Conservation (phyloP, 2,797 vertebrate species). For the Morelia viridis region DNA sequence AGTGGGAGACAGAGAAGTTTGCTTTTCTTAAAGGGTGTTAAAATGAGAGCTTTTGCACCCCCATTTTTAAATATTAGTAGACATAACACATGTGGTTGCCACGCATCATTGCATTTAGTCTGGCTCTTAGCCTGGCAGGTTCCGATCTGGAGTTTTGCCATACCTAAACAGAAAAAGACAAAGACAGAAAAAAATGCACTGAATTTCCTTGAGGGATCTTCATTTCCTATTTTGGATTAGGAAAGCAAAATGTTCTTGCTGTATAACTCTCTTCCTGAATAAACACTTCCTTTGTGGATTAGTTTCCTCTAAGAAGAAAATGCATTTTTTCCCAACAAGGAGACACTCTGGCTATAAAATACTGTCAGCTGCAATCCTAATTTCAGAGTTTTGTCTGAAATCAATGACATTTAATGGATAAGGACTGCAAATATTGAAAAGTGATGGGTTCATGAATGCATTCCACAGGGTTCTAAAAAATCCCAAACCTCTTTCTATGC, state of each 20-base stretch:
- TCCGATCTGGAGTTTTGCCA: slow-evolving; percentile 6
- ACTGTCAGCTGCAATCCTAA: neutral
- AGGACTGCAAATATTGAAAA: neutral
- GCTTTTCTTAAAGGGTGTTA: neutral
- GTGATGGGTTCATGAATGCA: neutral
- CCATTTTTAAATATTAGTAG: neutral
- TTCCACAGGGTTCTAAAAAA: neutral
- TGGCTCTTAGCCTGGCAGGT: neutral
- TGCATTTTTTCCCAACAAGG: neutral
- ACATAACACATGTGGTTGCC: neutral
- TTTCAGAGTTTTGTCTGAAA: neutral
- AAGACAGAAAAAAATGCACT: neutral
- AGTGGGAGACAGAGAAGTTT: neutral
- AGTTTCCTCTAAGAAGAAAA: slow-evolving; percentile 11
- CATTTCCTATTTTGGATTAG: slow-evolving; percentile 1
- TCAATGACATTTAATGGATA: neutral
- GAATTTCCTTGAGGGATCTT: slow-evolving; percentile 14
- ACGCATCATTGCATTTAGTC: neutral
- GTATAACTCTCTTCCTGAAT: slow-evolving; percentile 16
- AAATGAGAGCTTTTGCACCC: neutral
- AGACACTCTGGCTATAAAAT: neutral
- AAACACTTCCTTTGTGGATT: slow-evolving; percentile 27
- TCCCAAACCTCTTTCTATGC: neutral
- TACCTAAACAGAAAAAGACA: slow-evolving; percentile 1
- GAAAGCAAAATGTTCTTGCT: slow-evolving; percentile 15